phyloP scores from a whole-genome alignment of 2,888 invertebrate genomes.

The Pristionchus mayeri region DNA sequence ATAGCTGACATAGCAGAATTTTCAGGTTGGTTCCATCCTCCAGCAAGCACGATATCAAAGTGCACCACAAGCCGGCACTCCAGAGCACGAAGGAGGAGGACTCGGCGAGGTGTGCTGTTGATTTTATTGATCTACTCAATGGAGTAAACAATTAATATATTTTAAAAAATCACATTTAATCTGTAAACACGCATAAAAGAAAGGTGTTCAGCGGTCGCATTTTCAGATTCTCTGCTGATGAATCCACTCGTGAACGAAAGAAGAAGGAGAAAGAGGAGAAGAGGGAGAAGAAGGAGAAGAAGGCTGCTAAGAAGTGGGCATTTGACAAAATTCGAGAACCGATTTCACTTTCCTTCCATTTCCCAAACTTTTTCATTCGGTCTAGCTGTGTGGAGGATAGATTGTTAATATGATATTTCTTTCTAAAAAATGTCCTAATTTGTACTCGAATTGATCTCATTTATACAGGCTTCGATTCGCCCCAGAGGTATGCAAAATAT shows the following conservation, averaged over 20 bases:
- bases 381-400: too few species aligned
- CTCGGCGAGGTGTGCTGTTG: slow-evolving; percentile 16
- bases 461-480: slow-evolving; percentile 14
- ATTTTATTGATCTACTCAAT: too few species aligned
- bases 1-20: not conserved
- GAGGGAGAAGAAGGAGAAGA: not conserved
- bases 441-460: too few species aligned
- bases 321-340: too few species aligned
- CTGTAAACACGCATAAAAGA: too few species aligned
- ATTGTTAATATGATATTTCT: too few species aligned
- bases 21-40: slow-evolving; percentile 29
- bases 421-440: too few species aligned
- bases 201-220: not conserved
- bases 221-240: slow-evolving; percentile 13
- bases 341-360: not conserved
- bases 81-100: slow-evolving; percentile 16
- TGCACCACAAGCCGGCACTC: not conserved
- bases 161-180: too few species aligned
- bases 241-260: not conserved
- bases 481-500: not conserved
- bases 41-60: slow-evolving; percentile 44
- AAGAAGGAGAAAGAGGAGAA: slow-evolving; percentile 35
- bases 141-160: too few species aligned
- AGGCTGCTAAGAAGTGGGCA: not conserved
- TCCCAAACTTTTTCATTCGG: too few species aligned